Percentiles rank a stretch among this genome's conserved stretches.
These are phyloP conservation scores for Calliopum simillimum DNA, from an alignment of 2,888 invertebrate genomes.

Conservation along the genomic window DNA sequence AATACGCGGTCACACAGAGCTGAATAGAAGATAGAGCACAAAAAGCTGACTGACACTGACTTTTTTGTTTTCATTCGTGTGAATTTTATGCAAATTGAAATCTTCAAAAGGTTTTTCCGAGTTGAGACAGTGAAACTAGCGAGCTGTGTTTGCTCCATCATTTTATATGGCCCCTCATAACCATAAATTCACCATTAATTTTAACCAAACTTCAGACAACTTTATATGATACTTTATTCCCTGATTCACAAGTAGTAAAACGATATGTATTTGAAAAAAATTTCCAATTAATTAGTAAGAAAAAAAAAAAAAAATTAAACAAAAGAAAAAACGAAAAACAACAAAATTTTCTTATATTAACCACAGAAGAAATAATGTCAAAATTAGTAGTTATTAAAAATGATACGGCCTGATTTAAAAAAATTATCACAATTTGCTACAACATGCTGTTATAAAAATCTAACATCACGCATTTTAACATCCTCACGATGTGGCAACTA, in stretches of 20 bases:
- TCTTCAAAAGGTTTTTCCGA: too few species aligned
- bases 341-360: not conserved
- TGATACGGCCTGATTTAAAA: conserved; percentile 30
- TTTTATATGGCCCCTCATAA: too few species aligned
- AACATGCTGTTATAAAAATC: conserved; percentile 36
- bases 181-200: too few species aligned
- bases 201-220: not conserved
- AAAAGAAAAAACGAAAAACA: not conserved
- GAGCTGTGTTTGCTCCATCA: too few species aligned
- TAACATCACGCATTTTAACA: conserved; percentile 34
- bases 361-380: conserved; percentile 4
- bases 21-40: too few species aligned
- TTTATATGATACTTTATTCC: conserved; percentile 13
- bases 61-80: too few species aligned
- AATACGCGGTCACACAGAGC: too few species aligned
- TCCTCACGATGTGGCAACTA: conserved; percentile 34
- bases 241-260: not conserved
- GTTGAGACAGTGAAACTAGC: too few species aligned
- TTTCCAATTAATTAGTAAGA: not conserved
- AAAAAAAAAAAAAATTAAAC: conserved; percentile 5
- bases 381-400: conserved; percentile 26
- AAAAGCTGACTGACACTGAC: too few species aligned
- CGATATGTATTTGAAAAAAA: not conserved
- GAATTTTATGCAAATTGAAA: too few species aligned
- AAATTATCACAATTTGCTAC: conserved; percentile 37